phyloP scores from a whole-genome alignment of 2,113 vertebrate species.

The Bathybates hornii region DNA sequence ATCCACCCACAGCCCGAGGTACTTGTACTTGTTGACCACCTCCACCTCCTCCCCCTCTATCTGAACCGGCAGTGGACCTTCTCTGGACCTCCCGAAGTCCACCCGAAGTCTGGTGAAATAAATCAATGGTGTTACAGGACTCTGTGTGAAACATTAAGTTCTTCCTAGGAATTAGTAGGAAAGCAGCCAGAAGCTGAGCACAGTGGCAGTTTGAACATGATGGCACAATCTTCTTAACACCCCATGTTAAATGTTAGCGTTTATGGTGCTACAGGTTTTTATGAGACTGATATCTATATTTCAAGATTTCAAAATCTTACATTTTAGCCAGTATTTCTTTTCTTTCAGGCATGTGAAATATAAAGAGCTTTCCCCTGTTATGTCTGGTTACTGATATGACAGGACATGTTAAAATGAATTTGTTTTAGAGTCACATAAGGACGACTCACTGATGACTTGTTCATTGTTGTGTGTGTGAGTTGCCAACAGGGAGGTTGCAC shows the following conservation, averaged over 20 bases:
- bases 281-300: background rate
- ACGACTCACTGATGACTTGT: background rate
- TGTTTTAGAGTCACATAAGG: background rate
- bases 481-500: background rate
- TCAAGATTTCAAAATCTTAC: background rate
- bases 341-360: background rate
- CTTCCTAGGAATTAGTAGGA: background rate
- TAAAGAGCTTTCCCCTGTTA: background rate
- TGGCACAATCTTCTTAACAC: background rate
- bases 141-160: background rate
- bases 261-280: background rate
- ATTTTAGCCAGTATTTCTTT: background rate
- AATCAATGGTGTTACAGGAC: background rate
- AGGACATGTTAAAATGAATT: background rate
- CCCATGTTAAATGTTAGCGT: fast-evolving
- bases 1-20: no score
- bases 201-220: background rate
- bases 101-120: background rate
- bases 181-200: background rate
- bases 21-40: no score
- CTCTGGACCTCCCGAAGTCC: no score
- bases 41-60: no score
- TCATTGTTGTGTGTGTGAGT: background rate
- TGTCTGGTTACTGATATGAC: background rate
- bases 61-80: no score